Evolutionary conservation across 1,140 invertebrate species (phyloP).

Genomic region (Solen grandis): DNA sequence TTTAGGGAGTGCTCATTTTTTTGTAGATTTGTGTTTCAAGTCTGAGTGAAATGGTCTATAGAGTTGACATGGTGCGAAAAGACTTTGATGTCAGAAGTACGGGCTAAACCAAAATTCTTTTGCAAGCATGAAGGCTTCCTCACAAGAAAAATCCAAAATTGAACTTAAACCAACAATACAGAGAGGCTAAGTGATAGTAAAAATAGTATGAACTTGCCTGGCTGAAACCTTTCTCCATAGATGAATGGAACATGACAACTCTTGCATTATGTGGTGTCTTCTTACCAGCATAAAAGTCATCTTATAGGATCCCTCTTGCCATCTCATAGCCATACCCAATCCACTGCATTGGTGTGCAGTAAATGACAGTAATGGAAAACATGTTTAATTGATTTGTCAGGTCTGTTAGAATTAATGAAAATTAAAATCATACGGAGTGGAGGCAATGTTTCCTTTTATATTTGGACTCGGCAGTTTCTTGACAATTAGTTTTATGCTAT

Average conservation of each 20-base stretch:
- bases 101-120: too few relatives aligned
- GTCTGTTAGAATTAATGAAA: constrained; percentile 3
- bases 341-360: constrained; percentile 1
- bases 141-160: too few relatives aligned
- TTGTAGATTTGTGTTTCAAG: too few relatives aligned
- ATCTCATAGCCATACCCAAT: constrained; percentile 18
- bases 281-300: constrained; percentile 7
- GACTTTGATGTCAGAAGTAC: too few relatives aligned
- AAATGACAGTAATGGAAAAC: not conserved
- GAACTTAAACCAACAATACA: too few relatives aligned
- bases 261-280: not conserved
- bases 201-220: too few relatives aligned
- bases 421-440: constrained; percentile 2
- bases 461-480: constrained; percentile 2
- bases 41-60: too few relatives aligned
- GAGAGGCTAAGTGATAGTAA: too few relatives aligned
- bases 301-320: constrained; percentile 4
- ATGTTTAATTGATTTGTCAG: not conserved
- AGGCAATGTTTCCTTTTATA: not conserved
- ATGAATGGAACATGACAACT: constrained; percentile 5
- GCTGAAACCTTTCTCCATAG: too few relatives aligned
- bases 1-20: too few relatives aligned
- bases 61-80: too few relatives aligned
- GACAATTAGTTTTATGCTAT: constrained; percentile 1
- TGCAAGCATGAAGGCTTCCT: too few relatives aligned